Base-by-base conservation (phyloP, 2,113 vertebrate species). In the Lampris megalopsis region DNA sequence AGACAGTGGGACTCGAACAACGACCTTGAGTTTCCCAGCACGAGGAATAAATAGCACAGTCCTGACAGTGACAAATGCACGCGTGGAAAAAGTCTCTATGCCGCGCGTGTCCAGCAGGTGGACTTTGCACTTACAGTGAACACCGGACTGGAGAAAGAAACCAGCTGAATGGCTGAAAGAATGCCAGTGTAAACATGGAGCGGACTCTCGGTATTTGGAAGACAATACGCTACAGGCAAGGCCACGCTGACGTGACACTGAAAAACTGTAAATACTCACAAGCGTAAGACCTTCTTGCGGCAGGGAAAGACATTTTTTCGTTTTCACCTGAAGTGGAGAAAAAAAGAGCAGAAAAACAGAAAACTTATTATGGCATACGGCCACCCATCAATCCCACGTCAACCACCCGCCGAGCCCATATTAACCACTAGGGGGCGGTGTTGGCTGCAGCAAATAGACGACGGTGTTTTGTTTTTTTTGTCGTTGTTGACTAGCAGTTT, bases 251-350 rank as follows among this genome's bases (percentile, higher is more conserved):
- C 5, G 7, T 38, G n/a, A 0, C 35, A 24, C 6, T 38, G 37
- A 1, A 72, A n/a, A 57, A 38, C 60, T 63, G 5, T 71, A 0
- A 50, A 24, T 82, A 89, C 88, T 89, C 73, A 90, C 90, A 0
- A 1, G 64, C 3, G 40, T 54, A 79, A 38, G 66, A 37, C 56
- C 7, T 70, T 13, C 35, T 59, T 24, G 54, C 11, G 67, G 9
- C 38, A 38, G 47, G 10, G 37, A 57, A 60, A 13, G 68, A 70
- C 68, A 70, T 70, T 88, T 75, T 85, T 82, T 75, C 50, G 50
- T 47, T 37, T 81, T 86, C 42, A 68, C 72, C 88, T 86, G 67
- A 7, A 40, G 24, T 24, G 24, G 24, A 67, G 45, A 6, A 8
- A 45, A 4, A 41, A 48, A 82, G 45, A 54, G 71, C 9, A 71